Conservation (phyloP, 2,797 vertebrate genomes). For the Phyllotis vaccarum region DNA sequence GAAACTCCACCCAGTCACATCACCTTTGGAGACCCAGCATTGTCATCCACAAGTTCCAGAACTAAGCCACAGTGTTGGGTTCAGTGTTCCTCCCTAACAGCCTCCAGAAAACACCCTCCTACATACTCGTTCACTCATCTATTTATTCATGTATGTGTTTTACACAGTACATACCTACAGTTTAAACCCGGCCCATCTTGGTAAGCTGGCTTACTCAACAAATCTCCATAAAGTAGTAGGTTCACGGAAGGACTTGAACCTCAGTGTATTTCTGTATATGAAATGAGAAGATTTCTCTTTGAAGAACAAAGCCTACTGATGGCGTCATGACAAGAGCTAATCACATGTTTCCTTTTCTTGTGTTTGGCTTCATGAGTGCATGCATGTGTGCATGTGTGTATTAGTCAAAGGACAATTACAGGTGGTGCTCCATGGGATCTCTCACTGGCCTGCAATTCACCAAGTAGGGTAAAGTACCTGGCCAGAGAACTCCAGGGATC, state of each 20-base stretch:
- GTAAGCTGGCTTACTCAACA: constrained; percentile 53
- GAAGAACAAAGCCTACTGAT: neutral
- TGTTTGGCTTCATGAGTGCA: neutral
- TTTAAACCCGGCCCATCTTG: constrained; percentile 56
- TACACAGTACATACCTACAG: constrained; percentile 8
- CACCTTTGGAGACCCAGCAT: neutral
- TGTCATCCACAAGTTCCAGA: neutral
- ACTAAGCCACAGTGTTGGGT: neutral
- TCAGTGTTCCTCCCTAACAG: neutral
- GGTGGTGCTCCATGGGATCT: neutral
- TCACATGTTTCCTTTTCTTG: constrained; percentile 21
- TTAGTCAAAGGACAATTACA: neutral
- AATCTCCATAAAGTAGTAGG: neutral
- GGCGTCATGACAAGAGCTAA: neutral
- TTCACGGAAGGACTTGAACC: neutral
- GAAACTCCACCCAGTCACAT: neutral
- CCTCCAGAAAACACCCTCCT: neutral
- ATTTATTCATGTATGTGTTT: neutral
- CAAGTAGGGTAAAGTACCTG: neutral
- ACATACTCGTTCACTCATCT: neutral
- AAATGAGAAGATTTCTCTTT: constrained; percentile 15
- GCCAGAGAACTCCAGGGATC: neutral
- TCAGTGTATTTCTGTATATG: neutral
- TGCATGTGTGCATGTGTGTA: neutral
- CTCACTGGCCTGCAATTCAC: neutral